phyloP scores from a whole-genome alignment of 2,888 invertebrate genomes.

The Boloria selene region DNA sequence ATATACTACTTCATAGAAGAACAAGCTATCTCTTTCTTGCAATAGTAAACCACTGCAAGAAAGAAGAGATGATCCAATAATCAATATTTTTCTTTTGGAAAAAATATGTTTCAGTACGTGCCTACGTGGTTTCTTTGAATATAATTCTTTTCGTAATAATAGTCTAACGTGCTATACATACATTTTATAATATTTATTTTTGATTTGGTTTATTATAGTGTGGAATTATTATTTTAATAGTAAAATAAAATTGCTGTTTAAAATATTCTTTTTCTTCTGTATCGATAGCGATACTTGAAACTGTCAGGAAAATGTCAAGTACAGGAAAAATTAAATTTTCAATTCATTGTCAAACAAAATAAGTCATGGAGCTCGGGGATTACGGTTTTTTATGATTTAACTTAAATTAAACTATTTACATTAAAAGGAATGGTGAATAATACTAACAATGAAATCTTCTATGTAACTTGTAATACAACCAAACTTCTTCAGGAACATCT shows the following conservation, averaged over 20 bases:
- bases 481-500: background rate
- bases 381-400: background rate
- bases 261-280: conserved; percentile 9
- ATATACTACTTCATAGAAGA: background rate
- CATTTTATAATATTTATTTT: too few species aligned
- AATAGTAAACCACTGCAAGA: background rate
- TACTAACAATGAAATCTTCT: conserved; percentile 10
- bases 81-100: background rate
- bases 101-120: background rate
- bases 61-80: conserved; percentile 14
- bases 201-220: too few species aligned
- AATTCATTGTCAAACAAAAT: conserved; percentile 13
- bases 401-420: conserved; percentile 2
- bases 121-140: too few species aligned
- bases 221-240: background rate
- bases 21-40: conserved; percentile 15
- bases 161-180: too few species aligned
- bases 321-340: background rate
- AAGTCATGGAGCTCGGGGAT: conserved; percentile 4
- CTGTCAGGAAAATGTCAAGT: conserved; percentile 12
- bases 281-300: background rate
- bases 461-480: conserved; percentile 9
- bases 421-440: conserved; percentile 10
- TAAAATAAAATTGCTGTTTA: background rate
- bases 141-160: too few species aligned